Base-by-base conservation (phyloP, 2,113 vertebrate species). In the Prunella fulvescens region DNA sequence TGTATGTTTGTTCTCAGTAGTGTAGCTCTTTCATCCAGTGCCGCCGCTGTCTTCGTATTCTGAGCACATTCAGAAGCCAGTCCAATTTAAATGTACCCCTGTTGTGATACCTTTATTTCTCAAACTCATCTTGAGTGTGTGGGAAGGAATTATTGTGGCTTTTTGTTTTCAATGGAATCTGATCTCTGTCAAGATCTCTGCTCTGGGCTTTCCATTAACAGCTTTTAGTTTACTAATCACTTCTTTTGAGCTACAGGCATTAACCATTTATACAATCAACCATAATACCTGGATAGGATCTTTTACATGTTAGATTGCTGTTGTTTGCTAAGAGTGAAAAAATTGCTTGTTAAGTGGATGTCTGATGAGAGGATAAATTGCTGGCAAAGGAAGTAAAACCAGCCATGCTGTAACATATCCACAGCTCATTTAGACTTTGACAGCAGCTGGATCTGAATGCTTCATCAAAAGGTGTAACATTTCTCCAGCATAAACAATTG, bases 81-180 rank as follows among this genome's bases (percentile, higher is more conserved):
- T 53, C 72, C 82, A 88, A 83, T 95, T 92, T 95, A 86, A 92
- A 92, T 35, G 67, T 57, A 86, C 64, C 67, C 70, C 60, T 88
- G 86, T 88, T 93, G 79, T 83, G 93, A 74, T 88, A 95, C 64
- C 67, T 95, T 80, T 96, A 81, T 92, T 94, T 88, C 76, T 90
- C 23, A 8, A 88, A 90, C 82, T 90, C 45, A 78, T 95, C 67
- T 90, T 78, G 78, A 90, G 64, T 69, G 67, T 64, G 85, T 90
- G 76, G 79, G 90, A 90, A 90, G 67, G 44, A 88, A 67, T 78
- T 56, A 60, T 51, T 78, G 64, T 5, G 9, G 71, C 44, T 78
- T 82, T 96, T 93, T 94, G 82, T 92, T 96, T 92, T 70, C 85
- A 95, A 35, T 35, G 60, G 56, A 88, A 93, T 61, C 44, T 88